These are phyloP conservation scores for Drosophila neocordata DNA, from an alignment of 1,140 invertebrate species.

Conservation along the genomic window DNA sequence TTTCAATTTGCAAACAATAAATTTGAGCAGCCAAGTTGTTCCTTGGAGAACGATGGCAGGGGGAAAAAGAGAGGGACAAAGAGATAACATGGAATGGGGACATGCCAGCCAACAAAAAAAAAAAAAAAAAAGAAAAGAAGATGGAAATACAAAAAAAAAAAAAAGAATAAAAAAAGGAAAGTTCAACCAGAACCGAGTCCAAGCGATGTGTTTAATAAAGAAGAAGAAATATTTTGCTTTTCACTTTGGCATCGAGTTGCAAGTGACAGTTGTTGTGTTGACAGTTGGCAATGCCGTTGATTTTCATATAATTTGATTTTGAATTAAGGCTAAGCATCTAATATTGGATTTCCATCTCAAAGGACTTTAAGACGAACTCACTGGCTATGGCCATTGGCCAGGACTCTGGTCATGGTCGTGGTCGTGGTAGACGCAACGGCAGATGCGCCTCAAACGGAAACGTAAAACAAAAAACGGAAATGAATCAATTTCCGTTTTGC, in stretches of 20 bases:
- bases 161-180: slow-evolving; percentile 18
- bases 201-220: slow-evolving; percentile 71
- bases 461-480: slow-evolving; percentile 71
- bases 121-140: slow-evolving; percentile 5
- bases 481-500: slow-evolving; percentile 76
- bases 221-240: slow-evolving; percentile 73
- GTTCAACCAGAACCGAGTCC: slow-evolving; percentile 37
- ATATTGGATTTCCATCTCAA: slow-evolving; percentile 56
- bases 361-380: slow-evolving; percentile 39
- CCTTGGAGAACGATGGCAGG: slow-evolving; percentile 34
- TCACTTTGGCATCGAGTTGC: slow-evolving; percentile 62
- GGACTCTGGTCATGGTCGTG: neutral
- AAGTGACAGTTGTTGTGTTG: slow-evolving; percentile 60
- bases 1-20: slow-evolving; percentile 80
- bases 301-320: slow-evolving; percentile 50
- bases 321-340: slow-evolving; percentile 49
- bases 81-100: neutral
- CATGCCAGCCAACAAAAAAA: slow-evolving; percentile 7
- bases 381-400: neutral
- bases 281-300: slow-evolving; percentile 51
- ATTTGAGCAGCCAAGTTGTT: slow-evolving; percentile 66
- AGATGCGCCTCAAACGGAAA: slow-evolving; percentile 49
- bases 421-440: neutral
- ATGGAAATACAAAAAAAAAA: slow-evolving; percentile 14
- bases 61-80: neutral